Base-by-base conservation (phyloP, 2,888 invertebrate genomes). In the Lymantria monacha region DNA sequence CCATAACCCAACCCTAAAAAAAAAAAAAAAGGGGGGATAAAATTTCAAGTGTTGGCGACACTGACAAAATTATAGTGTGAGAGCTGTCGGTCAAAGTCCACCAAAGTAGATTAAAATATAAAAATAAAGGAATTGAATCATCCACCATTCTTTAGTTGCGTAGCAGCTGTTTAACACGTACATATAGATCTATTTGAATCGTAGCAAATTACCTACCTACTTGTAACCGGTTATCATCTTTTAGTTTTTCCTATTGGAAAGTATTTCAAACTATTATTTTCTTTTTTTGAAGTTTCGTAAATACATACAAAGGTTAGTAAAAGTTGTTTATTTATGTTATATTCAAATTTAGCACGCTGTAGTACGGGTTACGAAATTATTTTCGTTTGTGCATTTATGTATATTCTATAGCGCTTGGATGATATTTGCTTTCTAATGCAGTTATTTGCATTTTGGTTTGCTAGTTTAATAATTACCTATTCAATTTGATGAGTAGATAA, bases 71-170 rank as follows among this genome's bases (percentile, higher is more conserved):
- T 22, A 5, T 5, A 22, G 22, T 22, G 22, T 22, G 22, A 22
- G 22, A 3, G 22, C 2, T 22, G 22, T 22, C 9, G 61, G 46
- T 42, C 70, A 64, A 68, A 67, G 68, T 68, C 62, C 68, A 67
- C 56, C 51, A 53, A 50, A 53, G 51, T 33, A 33, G 41, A 45
- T 47, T 59, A 65, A 64, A 51, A 64, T 57, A 66, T 40, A 50
- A n/a, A 42, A 46, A 14, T 49, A 49, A 36, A 49, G 5, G 22
- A 33, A 33, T 33, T 33, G 10, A 33, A 10, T 33, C 9, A 33
- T 33, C 10, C 33, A 10, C 10, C 50, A 51, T 51, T 44, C 30
- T 13, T 11, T 15, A 14, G 7, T 52, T 42, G 53, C 45, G 46
- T 42, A 46, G 48, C 36, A 44, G 40, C 22, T 2, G 15, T 43